Evolutionary conservation across 2,888 invertebrate species (phyloP).

Genomic region (Platycheirus rosarum): DNA sequence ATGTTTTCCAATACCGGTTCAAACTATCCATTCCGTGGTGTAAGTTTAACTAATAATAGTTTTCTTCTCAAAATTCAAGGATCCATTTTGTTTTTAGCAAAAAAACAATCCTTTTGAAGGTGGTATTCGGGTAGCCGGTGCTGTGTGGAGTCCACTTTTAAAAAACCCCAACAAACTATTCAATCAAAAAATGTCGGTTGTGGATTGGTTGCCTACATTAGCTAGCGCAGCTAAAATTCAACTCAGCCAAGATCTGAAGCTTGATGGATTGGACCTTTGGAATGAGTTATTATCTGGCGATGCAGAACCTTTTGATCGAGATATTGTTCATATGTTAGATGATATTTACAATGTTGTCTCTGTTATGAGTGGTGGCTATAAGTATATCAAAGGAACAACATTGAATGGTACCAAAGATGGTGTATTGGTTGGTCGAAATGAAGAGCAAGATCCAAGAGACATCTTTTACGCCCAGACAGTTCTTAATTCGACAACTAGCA

Average conservation of each 20-base stretch:
- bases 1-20: constrained; percentile 88
- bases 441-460: constrained; percentile 78
- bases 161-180: constrained; percentile 84
- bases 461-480: constrained; percentile 76
- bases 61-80: background rate
- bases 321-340: constrained; percentile 89
- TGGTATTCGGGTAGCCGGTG: constrained; percentile 89
- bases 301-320: constrained; percentile 83
- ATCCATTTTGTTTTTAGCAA: constrained; percentile 83
- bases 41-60: constrained; percentile 79
- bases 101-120: constrained; percentile 94
- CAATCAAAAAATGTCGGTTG: constrained; percentile 88
- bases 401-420: constrained; percentile 76
- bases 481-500: constrained; percentile 76
- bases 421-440: constrained; percentile 76
- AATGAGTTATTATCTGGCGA: constrained; percentile 84
- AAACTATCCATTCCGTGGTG: constrained; percentile 91
- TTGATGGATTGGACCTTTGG: constrained; percentile 89
- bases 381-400: constrained; percentile 80
- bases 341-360: constrained; percentile 83
- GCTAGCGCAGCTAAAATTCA: constrained; percentile 78
- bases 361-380: constrained; percentile 77
- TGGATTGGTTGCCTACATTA: constrained; percentile 93
- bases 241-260: constrained; percentile 76
- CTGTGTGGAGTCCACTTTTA: constrained; percentile 89